phyloP scores from a whole-genome alignment of 2,113 vertebrate species.

The Lasiurus cinereus region DNA sequence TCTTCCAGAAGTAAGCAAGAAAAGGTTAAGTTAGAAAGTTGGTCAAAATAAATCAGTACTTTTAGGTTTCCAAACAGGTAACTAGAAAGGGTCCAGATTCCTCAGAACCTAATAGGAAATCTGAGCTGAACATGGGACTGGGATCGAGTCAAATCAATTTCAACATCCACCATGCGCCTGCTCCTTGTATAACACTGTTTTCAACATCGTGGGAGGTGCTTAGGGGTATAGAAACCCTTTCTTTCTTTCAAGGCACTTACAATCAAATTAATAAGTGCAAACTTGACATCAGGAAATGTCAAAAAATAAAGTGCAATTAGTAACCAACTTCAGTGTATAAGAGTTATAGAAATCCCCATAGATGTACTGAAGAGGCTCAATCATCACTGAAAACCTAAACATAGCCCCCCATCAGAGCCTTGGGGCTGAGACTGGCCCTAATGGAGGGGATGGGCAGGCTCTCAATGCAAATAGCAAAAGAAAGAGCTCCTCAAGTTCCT shows the following conservation, averaged over 20 bases:
- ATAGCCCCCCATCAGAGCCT: neutral
- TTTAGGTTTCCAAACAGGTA: neutral
- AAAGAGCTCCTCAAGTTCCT: neutral
- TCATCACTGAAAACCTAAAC: neutral
- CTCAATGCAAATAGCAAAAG: neutral
- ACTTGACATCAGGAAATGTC: neutral
- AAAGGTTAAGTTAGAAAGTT: neutral
- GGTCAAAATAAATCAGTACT: neutral
- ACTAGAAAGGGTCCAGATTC: neutral
- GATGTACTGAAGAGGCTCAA: neutral
- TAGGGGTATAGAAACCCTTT: neutral
- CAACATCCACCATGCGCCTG: neutral
- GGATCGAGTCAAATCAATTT: neutral
- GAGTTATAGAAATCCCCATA: neutral
- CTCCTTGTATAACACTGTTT: neutral
- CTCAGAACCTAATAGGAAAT: neutral
- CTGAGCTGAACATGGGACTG: neutral
- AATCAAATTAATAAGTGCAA: neutral
- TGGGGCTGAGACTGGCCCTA: neutral
- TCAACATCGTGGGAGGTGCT: neutral
- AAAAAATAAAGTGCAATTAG: neutral
- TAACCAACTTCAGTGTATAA: neutral
- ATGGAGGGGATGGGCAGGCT: neutral
- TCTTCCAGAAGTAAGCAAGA: neutral
- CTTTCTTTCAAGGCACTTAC: slow-evolving; percentile 26